Evolutionary conservation across 1,140 invertebrate genomes (phyloP).

Genomic region (Venturia canescens): DNA sequence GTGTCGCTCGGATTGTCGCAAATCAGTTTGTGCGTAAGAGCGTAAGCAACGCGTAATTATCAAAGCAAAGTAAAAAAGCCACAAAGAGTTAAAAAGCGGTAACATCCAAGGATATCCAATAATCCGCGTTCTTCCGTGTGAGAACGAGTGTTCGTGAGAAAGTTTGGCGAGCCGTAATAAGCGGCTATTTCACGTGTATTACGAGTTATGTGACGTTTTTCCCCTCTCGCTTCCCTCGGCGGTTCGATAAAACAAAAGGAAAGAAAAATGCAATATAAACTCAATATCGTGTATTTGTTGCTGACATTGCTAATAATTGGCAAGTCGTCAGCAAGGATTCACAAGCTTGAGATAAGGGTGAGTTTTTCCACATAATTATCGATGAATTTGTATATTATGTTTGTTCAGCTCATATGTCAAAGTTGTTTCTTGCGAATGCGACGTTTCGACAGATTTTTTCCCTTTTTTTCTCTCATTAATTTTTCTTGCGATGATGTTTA

Average conservation of each 20-base stretch:
- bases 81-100: background rate
- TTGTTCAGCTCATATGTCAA: constrained; percentile 14
- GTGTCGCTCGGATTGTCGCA: background rate
- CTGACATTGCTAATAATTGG: constrained; percentile 49
- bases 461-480: constrained; percentile 10
- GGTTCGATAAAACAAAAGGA: constrained; percentile 16
- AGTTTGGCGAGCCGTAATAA: background rate
- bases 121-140: background rate
- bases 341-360: constrained; percentile 74
- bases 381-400: background rate
- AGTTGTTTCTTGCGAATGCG: background rate
- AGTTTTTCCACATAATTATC: constrained; percentile 47
- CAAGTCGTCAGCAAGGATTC: constrained; percentile 65
- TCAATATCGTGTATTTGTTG: constrained; percentile 47
- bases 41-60: no score
- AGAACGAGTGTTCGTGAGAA: background rate
- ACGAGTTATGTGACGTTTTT: constrained; percentile 38
- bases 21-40: background rate
- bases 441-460: constrained; percentile 17
- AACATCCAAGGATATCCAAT: background rate
- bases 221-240: background rate
- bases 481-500: constrained; percentile 10
- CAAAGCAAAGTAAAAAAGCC: background rate
- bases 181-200: no score
- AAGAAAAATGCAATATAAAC: constrained; percentile 56